A percentile compares a stretch with the other conserved stretches of the same genome.
These are phyloP conservation scores for Steromphala cineraria DNA, from an alignment of 2,888 invertebrate species.

Conservation along the genomic window DNA sequence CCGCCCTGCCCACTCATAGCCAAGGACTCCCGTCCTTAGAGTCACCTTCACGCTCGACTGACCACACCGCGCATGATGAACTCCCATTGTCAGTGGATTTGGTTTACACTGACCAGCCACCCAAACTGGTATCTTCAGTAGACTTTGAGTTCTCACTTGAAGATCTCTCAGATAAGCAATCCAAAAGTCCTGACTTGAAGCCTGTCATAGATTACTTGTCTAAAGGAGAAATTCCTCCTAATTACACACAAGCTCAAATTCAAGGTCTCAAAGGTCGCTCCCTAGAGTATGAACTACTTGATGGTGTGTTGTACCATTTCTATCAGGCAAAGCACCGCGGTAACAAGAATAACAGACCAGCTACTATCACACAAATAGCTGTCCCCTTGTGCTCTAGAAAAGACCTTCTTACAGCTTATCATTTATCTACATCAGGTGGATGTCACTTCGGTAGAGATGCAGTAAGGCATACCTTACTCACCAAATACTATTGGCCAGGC, in stretches of 20 bases:
- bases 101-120: background rate
- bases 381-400: too few relatives aligned
- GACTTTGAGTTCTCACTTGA: background rate
- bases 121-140: background rate
- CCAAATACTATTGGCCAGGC: slow-evolving; percentile 30
- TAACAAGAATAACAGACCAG: background rate
- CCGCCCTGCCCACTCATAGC: background rate
- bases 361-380: background rate
- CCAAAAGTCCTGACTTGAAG: background rate
- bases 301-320: slow-evolving; percentile 10
- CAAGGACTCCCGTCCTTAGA: background rate
- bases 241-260: background rate
- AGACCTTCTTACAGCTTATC: background rate
- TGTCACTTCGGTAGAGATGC: slow-evolving; percentile 17
- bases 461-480: slow-evolving; percentile 13
- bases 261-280: background rate
- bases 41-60: background rate
- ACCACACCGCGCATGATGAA: background rate
- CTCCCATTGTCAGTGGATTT: background rate
- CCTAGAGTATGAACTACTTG: background rate
- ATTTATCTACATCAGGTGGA: slow-evolving; percentile 23
- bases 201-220: background rate
- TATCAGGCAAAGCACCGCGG: background rate
- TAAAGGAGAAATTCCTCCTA: background rate
- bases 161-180: background rate